Base-by-base conservation (phyloP, 2,797 vertebrate species). In the Notoglanidium macrostoma region DNA sequence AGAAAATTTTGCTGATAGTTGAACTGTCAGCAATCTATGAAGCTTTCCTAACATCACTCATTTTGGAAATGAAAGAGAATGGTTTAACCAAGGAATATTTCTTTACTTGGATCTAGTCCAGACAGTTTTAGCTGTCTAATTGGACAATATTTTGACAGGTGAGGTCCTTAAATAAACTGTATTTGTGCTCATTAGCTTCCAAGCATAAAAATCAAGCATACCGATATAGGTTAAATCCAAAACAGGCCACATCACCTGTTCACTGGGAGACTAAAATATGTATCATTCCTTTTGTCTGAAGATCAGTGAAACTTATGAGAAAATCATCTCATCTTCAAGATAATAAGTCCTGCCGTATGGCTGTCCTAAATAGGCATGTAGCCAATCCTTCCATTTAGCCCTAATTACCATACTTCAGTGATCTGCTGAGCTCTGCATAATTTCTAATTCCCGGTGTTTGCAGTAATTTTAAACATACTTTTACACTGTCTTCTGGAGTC, bases 341-440 rank as follows among this genome's bases (percentile, higher is more conserved):
- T 78, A 57, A 32, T 35, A 57, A 40, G 2, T 35, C 19, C 32
- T 35, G 76, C 54, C 29, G 1, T 79, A 79, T 59, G 29, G 19
- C 54, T 6, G 35, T 61, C 78, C 23, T 44, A 61, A 40, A 80
- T 35, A 80, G 23, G 57, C 57, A 61, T 17, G 23, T 15, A 61
- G 78, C 57, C 78, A 80, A 80, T 80, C 57, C n/a, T 80, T 63
- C 57, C 78, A 80, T 63, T 63, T 80, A n/a, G 78, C 44, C 23
- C 23, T 12, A 78, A 61, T 80, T 61, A 78, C 9, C 76, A 40
- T 80, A 63, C 35, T 61, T 80, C 57, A 44, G 40, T 80, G 57
- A 80, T 63, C 12, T 80, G 78, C 78, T 61, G 55, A 17, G 12
- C 35, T 61, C 78, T 61, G 57, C 55, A 80, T 63, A 80, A 44